These are phyloP conservation scores for Botia almorhae DNA, from an alignment of 2,797 vertebrate genomes.

Conservation along the genomic window DNA sequence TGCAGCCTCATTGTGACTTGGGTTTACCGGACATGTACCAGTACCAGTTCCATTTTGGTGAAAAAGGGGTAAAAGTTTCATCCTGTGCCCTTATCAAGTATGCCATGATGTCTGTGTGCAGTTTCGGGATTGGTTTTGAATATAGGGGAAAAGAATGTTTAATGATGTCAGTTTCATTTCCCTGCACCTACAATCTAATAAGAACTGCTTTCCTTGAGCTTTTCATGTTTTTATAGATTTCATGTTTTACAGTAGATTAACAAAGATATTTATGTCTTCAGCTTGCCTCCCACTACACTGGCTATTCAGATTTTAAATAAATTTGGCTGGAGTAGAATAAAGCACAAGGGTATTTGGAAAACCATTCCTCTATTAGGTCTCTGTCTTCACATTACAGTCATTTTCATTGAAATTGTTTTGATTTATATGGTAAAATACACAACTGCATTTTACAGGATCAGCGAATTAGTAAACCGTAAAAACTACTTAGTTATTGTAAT, in stretches of 20 bases:
- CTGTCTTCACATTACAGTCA: background rate
- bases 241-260: constrained; percentile 82
- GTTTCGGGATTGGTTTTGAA: constrained; percentile 30
- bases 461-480: too few relatives aligned
- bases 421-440: background rate
- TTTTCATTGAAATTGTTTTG: background rate
- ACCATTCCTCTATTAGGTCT: background rate
- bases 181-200: constrained; percentile 78
- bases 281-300: constrained; percentile 85
- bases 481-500: too few relatives aligned
- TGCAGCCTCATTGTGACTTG: constrained; percentile 32
- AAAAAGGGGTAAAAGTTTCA: background rate
- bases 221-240: constrained; percentile 85
- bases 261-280: constrained; percentile 91
- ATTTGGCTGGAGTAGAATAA: constrained; percentile 51
- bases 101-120: constrained; percentile 21
- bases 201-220: constrained; percentile 89
- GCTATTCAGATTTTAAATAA: constrained; percentile 79
- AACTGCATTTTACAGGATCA: too few relatives aligned
- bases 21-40: background rate
- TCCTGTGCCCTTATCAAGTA: constrained; percentile 6
- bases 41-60: background rate
- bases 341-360: constrained; percentile 10
- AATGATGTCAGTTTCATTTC: constrained; percentile 16
- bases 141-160: constrained; percentile 18